Percentiles rank a stretch among this genome's conserved stretches.
These are phyloP conservation scores for Manis crassicaudata DNA, from an alignment of 2,797 vertebrate genomes.

Conservation along the genomic window DNA sequence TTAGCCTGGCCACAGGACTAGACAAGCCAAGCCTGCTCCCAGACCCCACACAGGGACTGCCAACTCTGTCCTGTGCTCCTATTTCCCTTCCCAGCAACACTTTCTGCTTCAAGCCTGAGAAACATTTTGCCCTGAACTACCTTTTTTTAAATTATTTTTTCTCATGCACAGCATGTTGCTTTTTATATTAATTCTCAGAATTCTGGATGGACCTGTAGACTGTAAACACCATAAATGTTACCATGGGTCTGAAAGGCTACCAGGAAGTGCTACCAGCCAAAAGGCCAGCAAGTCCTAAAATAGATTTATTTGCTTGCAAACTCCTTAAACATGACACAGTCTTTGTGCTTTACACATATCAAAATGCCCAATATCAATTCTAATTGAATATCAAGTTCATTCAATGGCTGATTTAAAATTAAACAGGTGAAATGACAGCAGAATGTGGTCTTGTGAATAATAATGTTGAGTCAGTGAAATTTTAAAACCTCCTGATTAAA, in stretches of 20 bases:
- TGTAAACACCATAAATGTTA: background rate
- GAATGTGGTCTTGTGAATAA: background rate
- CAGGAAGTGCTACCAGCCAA: background rate
- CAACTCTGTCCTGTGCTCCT: background rate
- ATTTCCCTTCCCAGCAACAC: background rate
- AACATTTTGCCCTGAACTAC: background rate
- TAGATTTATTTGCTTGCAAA: background rate
- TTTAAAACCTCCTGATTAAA: constrained; percentile 12
- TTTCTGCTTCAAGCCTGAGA: background rate
- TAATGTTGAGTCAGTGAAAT: background rate
- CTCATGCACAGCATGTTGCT: background rate
- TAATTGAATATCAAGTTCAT: background rate
- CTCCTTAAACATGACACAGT: background rate
- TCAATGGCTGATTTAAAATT: background rate
- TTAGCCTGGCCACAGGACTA: background rate
- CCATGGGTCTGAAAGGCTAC: background rate
- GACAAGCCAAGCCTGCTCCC: no score
- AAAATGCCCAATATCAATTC: background rate
- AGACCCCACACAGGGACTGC: background rate
- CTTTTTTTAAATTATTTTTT: background rate
- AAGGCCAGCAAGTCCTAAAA: background rate
- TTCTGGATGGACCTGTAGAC: background rate
- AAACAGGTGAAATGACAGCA: background rate
- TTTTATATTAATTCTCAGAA: constrained; percentile 21
- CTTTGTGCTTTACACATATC: background rate